Evolutionary conservation across 2,113 vertebrate species (phyloP).

Genomic region (Podocnemis expansa): DNA sequence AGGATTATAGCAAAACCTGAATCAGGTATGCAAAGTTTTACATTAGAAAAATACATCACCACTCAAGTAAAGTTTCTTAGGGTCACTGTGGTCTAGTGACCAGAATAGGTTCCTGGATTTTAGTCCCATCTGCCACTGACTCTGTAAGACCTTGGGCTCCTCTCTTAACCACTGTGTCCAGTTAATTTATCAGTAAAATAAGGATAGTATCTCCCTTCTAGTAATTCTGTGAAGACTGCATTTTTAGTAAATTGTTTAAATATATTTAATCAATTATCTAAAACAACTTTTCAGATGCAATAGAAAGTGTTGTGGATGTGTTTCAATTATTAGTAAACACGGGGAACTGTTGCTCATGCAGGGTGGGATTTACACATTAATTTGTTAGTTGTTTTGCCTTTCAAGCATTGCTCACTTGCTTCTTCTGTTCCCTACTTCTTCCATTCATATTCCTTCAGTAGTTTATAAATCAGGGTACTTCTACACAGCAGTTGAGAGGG

Average conservation of each 20-base stretch:
- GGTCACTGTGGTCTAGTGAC: background rate
- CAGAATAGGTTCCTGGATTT: background rate
- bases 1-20: background rate
- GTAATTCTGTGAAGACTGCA: background rate
- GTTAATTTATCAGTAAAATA: background rate
- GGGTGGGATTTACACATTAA: background rate
- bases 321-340: background rate
- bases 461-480: background rate
- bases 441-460: background rate
- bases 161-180: background rate
- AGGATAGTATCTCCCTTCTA: background rate
- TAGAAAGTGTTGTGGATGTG: background rate
- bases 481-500: background rate
- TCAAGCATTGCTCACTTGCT: background rate
- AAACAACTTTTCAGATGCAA: background rate
- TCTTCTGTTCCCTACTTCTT: background rate
- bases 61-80: background rate
- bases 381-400: background rate
- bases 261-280: background rate
- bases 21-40: background rate
- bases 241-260: background rate
- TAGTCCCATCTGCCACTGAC: background rate
- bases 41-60: background rate
- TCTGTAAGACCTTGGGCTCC: background rate
- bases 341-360: accelerated